A percentile compares a stretch with the other conserved stretches of the same genome.
Evolutionary conservation across 2,888 invertebrate genomes (phyloP).

Genomic region (Chromoteleia sp.): DNA sequence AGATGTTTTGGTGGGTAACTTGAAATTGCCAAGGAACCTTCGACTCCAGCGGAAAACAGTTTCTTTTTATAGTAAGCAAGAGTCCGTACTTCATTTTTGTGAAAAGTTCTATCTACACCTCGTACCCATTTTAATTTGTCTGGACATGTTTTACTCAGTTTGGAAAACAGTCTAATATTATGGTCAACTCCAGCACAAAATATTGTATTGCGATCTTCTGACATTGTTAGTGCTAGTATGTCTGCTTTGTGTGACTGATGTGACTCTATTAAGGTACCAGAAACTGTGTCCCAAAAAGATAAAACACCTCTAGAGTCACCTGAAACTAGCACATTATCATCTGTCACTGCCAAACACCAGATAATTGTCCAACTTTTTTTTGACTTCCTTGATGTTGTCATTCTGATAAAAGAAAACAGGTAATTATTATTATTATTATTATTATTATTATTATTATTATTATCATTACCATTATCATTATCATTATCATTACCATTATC

Average conservation of each 20-base stretch:
- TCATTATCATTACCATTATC: too few relatives aligned
- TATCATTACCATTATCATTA: too few relatives aligned
- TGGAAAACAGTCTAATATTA: conserved; percentile 90
- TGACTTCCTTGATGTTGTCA: conserved; percentile 89
- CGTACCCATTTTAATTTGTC: conserved; percentile 92
- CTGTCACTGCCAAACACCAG: conserved; percentile 93
- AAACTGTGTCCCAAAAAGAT: conserved; percentile 94
- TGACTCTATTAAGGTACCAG: conserved; percentile 92
- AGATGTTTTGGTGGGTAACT: conserved; percentile 89
- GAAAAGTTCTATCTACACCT: conserved; percentile 91
- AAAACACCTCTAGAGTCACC: conserved; percentile 95
- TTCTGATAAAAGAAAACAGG: conserved; percentile 76
- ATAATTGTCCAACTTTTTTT: conserved; percentile 90
- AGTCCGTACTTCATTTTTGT: conserved; percentile 94
- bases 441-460: too few relatives aligned
- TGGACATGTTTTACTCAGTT: conserved; percentile 86
- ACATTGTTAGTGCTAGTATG: conserved; percentile 90
- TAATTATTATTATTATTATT: too few relatives aligned
- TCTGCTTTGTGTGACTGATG: conserved; percentile 93
- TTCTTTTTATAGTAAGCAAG: conserved; percentile 88
- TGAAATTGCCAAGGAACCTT: conserved; percentile 91
- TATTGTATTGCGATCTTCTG: conserved; percentile 89
- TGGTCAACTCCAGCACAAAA: conserved; percentile 95
- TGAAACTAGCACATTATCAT: conserved; percentile 93
- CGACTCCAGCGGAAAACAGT: conserved; percentile 92